phyloP scores from a whole-genome alignment of 2,888 invertebrate species.

The Eupithecia subumbrata region DNA sequence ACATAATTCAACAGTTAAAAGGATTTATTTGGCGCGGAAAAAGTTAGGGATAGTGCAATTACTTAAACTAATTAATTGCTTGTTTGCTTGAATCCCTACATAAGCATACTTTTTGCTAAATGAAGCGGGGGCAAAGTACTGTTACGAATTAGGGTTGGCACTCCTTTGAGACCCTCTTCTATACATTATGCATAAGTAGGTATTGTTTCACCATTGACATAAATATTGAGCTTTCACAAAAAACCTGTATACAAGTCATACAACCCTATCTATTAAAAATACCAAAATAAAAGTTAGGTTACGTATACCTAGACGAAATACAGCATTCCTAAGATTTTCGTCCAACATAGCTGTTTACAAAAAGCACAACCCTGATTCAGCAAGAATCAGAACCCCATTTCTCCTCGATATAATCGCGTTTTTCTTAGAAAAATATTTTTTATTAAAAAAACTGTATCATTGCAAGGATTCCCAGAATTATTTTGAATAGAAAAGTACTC shows the following conservation, averaged over 20 bases:
- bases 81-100: slow-evolving; percentile 72
- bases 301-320: not conserved
- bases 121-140: slow-evolving; percentile 72
- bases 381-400: slow-evolving; percentile 35
- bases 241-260: no score
- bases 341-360: not conserved
- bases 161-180: slow-evolving; percentile 6
- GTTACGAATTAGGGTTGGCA: slow-evolving; percentile 56
- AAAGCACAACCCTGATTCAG: slow-evolving; percentile 56
- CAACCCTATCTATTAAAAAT: not conserved
- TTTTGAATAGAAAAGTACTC: no score
- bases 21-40: slow-evolving; percentile 68
- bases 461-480: not conserved
- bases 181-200: not conserved
- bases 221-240: not conserved
- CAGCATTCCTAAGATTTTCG: not conserved
- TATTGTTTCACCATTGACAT: not conserved
- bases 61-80: slow-evolving; percentile 80
- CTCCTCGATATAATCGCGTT: not conserved
- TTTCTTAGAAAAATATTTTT: no score
- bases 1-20: slow-evolving; percentile 67
- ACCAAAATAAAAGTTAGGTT: not conserved
- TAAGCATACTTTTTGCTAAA: slow-evolving; percentile 79
- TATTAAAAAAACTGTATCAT: no score
- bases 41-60: slow-evolving; percentile 73